These are phyloP conservation scores for Pycnonotus jocosus DNA, from an alignment of 2,113 vertebrate genomes.

Conservation along the genomic window DNA sequence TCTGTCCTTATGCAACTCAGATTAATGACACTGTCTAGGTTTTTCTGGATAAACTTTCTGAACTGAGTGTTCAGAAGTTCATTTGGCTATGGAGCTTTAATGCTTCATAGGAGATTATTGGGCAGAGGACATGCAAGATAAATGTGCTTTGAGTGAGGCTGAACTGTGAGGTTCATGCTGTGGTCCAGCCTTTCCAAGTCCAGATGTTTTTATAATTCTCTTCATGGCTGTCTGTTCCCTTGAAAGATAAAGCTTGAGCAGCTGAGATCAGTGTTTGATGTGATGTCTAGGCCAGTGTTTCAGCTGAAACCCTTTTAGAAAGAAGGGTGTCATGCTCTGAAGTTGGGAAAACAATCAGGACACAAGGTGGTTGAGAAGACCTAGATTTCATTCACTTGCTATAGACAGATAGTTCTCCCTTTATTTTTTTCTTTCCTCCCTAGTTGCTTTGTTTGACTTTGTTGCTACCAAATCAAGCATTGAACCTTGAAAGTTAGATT, in stretches of 20 bases:
- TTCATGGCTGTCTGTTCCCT: neutral
- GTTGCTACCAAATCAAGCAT: constrained; percentile 17
- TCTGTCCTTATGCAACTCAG: neutral
- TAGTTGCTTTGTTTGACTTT: neutral
- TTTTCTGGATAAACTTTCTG: neutral
- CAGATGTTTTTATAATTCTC: neutral
- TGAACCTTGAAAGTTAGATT: constrained; percentile 2
- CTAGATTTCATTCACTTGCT: neutral
- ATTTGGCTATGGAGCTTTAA: neutral
- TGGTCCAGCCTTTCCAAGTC: neutral
- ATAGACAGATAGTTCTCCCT: neutral
- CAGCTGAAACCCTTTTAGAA: neutral
- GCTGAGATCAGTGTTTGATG: neutral
- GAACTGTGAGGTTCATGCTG: neutral
- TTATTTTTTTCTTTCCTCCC: neutral
- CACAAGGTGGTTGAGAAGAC: neutral
- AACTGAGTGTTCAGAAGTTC: neutral
- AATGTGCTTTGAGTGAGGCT: neutral
- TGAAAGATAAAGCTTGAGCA: neutral
- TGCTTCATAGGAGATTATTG: neutral
- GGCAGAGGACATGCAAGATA: neutral
- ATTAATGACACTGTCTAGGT: neutral
- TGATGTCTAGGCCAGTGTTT: neutral
- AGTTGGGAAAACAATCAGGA: neutral
- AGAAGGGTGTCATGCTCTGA: neutral